phyloP scores from a whole-genome alignment of 92 coral and sea anemone genomes.

The Bergia sp. region DNA sequence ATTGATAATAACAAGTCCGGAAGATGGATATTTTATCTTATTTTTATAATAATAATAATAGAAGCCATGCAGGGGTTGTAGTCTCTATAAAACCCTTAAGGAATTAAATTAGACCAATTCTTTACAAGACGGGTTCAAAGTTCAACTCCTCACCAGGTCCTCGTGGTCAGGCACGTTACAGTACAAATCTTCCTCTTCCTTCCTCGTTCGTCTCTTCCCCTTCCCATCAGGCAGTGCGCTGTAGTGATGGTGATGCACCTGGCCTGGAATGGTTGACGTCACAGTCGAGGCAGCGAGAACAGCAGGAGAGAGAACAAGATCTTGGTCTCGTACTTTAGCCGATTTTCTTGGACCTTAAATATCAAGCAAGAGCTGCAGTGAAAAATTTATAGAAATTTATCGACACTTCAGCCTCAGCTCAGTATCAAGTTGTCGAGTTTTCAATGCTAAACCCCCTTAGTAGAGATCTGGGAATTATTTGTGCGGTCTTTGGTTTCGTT shows the following conservation, averaged over 20 bases:
- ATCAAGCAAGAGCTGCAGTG: background rate
- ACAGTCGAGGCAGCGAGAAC: conserved; percentile 65
- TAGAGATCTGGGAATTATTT: too few relatives aligned
- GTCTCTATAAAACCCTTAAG: too few relatives aligned
- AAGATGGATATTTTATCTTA: too few relatives aligned
- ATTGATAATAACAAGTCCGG: too few relatives aligned
- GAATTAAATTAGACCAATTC: background rate
- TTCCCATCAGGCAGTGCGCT: conserved; percentile 61
- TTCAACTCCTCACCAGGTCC: conserved; percentile 70
- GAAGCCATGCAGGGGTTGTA: background rate
- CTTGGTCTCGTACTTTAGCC: conserved; percentile 25
- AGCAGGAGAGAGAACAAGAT: conserved; percentile 50
- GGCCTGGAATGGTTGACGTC: conserved; percentile 52
- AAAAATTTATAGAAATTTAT: background rate
- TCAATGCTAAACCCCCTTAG: too few relatives aligned
- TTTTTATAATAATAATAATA: too few relatives aligned
- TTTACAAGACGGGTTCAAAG: background rate
- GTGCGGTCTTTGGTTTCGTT: too few relatives aligned
- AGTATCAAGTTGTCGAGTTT: too few relatives aligned
- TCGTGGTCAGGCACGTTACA: conserved; percentile 92
- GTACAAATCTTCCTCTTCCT: conserved; percentile 60
- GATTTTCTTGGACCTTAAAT: conserved; percentile 21
- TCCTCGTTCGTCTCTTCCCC: conserved; percentile 51
- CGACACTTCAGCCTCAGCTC: too few relatives aligned
- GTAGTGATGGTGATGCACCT: conserved; percentile 85